These are phyloP conservation scores for Dendrolimus kikuchii DNA, from an alignment of 1,140 invertebrate species.

Conservation along the genomic window DNA sequence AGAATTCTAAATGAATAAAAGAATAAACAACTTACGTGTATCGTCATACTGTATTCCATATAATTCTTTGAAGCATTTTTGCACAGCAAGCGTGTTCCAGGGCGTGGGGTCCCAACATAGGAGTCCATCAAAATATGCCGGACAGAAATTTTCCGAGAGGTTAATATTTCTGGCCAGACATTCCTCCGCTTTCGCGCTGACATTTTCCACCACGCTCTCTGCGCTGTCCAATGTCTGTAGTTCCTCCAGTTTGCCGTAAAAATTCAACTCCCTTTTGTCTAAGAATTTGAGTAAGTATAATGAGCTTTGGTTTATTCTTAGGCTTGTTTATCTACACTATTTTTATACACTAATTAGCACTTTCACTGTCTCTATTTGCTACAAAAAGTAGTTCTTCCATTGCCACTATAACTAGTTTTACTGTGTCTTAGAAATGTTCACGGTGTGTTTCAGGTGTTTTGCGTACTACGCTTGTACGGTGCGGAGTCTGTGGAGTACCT, in stretches of 20 bases:
- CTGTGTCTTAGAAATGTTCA: not conserved
- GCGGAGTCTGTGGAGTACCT: slow-evolving; percentile 46
- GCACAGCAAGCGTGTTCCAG: slow-evolving; percentile 73
- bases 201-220: slow-evolving; percentile 43
- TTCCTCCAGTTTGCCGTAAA: slow-evolving; percentile 58
- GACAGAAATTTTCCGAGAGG: slow-evolving; percentile 63
- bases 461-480: slow-evolving; percentile 28
- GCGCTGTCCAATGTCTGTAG: slow-evolving; percentile 50
- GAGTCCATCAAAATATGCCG: slow-evolving; percentile 78
- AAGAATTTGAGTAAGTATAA: slow-evolving; percentile 23
- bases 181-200: slow-evolving; percentile 34
- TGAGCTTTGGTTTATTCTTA: slow-evolving; percentile 43
- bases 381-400: slow-evolving; percentile 28
- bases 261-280: slow-evolving; percentile 17
- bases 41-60: slow-evolving; percentile 84
- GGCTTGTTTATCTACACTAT: slow-evolving; percentile 27
- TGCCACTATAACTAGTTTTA: slow-evolving; percentile 6
- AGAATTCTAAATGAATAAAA: slow-evolving; percentile 4
- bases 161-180: slow-evolving; percentile 44
- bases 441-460: slow-evolving; percentile 29
- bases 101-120: slow-evolving; percentile 86
- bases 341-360: slow-evolving; percentile 15
- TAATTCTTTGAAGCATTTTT: slow-evolving; percentile 84
- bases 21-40: slow-evolving; percentile 72
- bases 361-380: slow-evolving; percentile 14